phyloP scores from a whole-genome alignment of 2,797 vertebrate genomes.

The Gambelia wislizenii region DNA sequence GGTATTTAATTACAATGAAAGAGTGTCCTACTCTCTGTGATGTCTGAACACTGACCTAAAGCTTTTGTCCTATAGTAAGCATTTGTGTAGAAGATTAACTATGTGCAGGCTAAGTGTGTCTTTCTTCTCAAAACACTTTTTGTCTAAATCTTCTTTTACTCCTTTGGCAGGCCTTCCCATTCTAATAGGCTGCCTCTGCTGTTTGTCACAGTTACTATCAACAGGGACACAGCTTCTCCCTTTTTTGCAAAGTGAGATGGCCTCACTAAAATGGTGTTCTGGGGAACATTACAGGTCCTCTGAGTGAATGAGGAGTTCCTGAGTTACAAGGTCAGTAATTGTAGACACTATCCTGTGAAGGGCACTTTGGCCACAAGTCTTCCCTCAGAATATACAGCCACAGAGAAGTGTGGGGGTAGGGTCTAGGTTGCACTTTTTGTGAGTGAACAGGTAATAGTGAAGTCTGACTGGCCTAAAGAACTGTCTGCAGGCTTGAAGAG shows the following conservation, averaged over 20 bases:
- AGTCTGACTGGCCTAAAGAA: background rate
- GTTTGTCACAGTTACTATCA: constrained; percentile 57
- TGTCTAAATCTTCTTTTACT: constrained; percentile 57
- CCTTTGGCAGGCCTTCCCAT: constrained; percentile 46
- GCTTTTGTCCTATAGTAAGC: constrained; percentile 67
- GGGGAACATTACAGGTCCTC: background rate
- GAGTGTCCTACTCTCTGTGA: constrained; percentile 64
- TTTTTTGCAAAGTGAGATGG: background rate
- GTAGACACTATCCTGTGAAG: background rate
- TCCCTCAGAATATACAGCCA: background rate
- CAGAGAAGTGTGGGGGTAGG: background rate
- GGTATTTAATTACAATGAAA: constrained; percentile 69
- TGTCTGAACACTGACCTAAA: constrained; percentile 71
- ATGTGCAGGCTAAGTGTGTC: constrained; percentile 44
- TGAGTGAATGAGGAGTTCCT: background rate
- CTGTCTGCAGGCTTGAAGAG: background rate
- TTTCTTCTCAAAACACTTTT: constrained; percentile 65
- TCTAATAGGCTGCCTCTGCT: constrained; percentile 64
- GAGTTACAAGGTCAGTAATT: background rate
- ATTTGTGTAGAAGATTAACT: constrained; percentile 64
- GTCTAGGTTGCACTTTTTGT: background rate
- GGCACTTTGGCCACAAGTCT: background rate
- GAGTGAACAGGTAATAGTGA: background rate
- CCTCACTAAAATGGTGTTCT: background rate
- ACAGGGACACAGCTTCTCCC: constrained; percentile 18